A percentile compares a stretch with the other conserved stretches of the same genome.
These are phyloP conservation scores for Asarcornis scutulata DNA, from an alignment of 2,113 vertebrate species.

Conservation along the genomic window DNA sequence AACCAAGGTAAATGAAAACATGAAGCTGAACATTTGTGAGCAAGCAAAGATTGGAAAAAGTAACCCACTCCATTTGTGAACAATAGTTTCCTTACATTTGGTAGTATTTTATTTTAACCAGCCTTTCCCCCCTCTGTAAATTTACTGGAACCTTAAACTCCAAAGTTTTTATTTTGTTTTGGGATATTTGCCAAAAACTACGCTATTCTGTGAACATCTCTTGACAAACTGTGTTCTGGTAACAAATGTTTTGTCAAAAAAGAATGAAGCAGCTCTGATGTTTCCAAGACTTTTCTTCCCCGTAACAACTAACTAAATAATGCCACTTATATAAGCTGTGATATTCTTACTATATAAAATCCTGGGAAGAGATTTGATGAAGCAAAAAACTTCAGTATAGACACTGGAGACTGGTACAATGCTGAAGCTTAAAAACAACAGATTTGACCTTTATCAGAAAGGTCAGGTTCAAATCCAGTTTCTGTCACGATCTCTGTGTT, in stretches of 20 bases:
- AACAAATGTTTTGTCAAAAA: constrained; percentile 6
- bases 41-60: not conserved
- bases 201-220: not conserved
- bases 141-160: not conserved
- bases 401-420: not conserved
- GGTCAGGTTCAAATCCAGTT: not conserved
- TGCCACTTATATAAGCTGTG: not conserved
- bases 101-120: not conserved
- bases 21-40: not conserved
- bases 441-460: not conserved
- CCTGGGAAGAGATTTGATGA: not conserved
- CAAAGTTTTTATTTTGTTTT: not conserved
- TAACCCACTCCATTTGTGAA: not conserved
- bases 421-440: not conserved
- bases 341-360: not conserved
- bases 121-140: not conserved
- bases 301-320: not conserved
- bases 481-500: not conserved
- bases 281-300: constrained; percentile 12
- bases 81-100: not conserved
- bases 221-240: not conserved
- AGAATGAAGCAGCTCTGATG: not conserved
- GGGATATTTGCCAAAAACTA: not conserved
- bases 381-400: not conserved
- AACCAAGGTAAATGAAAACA: constrained; percentile 20